Percentiles rank a stretch among this genome's conserved stretches.
These are phyloP conservation scores for Rachycentron canadum DNA, from an alignment of 2,797 vertebrate species.

Conservation along the genomic window DNA sequence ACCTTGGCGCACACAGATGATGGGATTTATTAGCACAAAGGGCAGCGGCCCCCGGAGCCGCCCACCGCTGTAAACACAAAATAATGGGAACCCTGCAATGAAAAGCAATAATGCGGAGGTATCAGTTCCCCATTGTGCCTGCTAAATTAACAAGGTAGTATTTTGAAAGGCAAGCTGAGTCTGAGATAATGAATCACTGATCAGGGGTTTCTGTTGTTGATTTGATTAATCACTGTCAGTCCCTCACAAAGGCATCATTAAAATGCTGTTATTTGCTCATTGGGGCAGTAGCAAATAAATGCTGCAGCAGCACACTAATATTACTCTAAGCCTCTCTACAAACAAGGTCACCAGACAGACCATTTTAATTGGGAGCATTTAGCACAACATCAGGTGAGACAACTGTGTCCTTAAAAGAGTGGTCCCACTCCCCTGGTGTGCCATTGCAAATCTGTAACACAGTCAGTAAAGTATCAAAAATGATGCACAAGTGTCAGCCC, in stretches of 20 bases:
- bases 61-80: slow-evolving; percentile 31
- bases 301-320: slow-evolving; percentile 1
- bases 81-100: slow-evolving; percentile 11
- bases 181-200: slow-evolving; percentile 52
- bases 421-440: not conserved
- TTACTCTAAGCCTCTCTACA: not conserved
- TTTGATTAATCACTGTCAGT: slow-evolving; percentile 53
- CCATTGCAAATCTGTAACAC: not conserved
- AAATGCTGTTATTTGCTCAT: not conserved
- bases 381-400: not conserved
- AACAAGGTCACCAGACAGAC: slow-evolving; percentile 19
- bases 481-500: no score
- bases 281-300: not conserved
- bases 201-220: slow-evolving; percentile 34
- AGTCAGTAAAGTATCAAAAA: no score
- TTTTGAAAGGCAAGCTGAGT: slow-evolving; percentile 25
- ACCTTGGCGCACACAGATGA: slow-evolving; percentile 53
- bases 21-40: slow-evolving; percentile 47
- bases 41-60: slow-evolving; percentile 1
- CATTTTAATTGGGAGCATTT: not conserved
- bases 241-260: slow-evolving; percentile 4
- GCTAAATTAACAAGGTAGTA: slow-evolving; percentile 42
- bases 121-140: slow-evolving; percentile 44
- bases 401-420: not conserved
- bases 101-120: slow-evolving; percentile 12